Evolutionary conservation across 2,888 invertebrate species (phyloP).

Genomic region (Mythimna albipuncta): DNA sequence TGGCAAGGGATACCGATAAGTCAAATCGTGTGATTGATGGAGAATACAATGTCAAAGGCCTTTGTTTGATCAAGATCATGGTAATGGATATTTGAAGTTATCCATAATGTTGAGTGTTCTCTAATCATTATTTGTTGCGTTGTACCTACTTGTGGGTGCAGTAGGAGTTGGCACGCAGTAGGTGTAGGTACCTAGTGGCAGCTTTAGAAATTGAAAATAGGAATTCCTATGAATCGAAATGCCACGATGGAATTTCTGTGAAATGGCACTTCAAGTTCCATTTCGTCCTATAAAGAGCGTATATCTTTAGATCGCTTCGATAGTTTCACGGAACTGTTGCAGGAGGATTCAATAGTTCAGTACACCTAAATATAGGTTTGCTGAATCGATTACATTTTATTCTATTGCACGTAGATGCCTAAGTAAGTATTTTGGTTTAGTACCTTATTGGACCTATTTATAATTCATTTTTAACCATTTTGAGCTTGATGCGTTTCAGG

Average conservation of each 20-base stretch:
- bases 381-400: not conserved
- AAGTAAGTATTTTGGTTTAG: not conserved
- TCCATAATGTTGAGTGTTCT: not conserved
- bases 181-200: not conserved
- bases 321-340: not conserved
- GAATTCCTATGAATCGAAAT: not conserved
- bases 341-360: not conserved
- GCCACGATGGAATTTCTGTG: not conserved
- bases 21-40: not conserved
- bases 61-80: constrained; percentile 1
- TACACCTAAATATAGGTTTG: not conserved
- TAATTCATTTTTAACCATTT: not conserved
- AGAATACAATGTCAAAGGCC: not conserved
- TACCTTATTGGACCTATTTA: not conserved
- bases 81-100: not conserved
- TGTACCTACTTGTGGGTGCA: too few species aligned
- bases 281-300: not conserved
- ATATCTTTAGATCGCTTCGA: not conserved
- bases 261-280: not conserved
- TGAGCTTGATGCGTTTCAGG: not conserved
- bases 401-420: not conserved
- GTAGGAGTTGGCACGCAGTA: too few species aligned
- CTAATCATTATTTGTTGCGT: not conserved
- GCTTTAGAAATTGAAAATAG: not conserved
- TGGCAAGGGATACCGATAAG: not conserved